phyloP scores from a whole-genome alignment of 2,888 invertebrate genomes.

The Agrypnus murinus region DNA sequence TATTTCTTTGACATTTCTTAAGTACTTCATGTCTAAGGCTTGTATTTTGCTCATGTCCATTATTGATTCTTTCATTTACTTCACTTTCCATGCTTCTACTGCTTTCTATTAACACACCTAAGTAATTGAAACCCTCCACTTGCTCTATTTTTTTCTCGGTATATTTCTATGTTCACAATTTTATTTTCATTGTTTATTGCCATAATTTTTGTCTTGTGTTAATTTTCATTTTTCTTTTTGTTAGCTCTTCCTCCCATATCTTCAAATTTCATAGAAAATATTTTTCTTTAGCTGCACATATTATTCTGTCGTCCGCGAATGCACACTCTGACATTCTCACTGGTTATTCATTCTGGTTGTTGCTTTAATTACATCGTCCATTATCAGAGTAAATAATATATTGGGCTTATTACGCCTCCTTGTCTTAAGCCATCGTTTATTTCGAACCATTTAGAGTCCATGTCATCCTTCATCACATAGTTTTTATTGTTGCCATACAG shows the following conservation, averaged over 20 bases:
- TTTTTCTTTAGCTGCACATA: background rate
- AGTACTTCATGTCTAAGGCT: no score
- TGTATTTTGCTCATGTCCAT: no score
- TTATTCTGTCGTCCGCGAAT: background rate
- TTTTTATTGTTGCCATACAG: background rate
- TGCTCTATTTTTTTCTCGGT: slow-evolving; percentile 11
- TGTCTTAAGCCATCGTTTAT: background rate
- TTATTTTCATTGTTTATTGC: background rate
- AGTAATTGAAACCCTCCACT: background rate
- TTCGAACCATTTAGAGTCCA: background rate
- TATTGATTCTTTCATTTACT: slow-evolving; percentile 21
- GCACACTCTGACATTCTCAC: background rate
- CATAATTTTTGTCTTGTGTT: background rate
- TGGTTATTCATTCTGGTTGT: background rate
- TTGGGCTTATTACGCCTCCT: background rate
- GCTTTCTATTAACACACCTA: slow-evolving; percentile 8
- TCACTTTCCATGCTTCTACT: slow-evolving; percentile 8
- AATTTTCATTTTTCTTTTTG: slow-evolving; percentile 5
- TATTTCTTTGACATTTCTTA: no score
- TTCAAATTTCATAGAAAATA: no score
- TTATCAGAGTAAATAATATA: background rate
- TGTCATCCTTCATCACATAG: background rate
- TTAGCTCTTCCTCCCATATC: slow-evolving; percentile 5
- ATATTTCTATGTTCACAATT: background rate
- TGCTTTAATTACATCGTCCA: slow-evolving; percentile 6